Conservation (phyloP, 2,888 invertebrate species). For the Automeris io region DNA sequence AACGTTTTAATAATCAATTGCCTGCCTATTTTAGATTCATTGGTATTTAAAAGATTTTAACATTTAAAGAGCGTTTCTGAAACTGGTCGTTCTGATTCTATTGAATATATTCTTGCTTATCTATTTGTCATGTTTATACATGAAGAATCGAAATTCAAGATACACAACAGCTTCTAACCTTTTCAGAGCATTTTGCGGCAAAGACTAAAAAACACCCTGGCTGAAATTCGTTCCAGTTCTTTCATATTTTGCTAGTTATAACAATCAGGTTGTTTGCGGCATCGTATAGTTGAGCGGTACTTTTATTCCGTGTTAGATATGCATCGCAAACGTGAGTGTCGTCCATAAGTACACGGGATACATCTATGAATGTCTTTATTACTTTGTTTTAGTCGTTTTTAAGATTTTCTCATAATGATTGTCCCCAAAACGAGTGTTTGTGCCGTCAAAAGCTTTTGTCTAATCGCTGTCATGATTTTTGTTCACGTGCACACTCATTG, state of each 20-base stretch:
- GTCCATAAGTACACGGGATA: slow-evolving; percentile 68
- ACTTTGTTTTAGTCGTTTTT: slow-evolving; percentile 72
- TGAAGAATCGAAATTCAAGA: too few relatives aligned
- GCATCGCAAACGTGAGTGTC: slow-evolving; percentile 73
- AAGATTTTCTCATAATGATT: slow-evolving; percentile 78
- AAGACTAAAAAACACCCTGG: slow-evolving; percentile 4
- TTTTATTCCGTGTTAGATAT: slow-evolving; percentile 72
- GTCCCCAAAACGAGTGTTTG: slow-evolving; percentile 71
- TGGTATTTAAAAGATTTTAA: too few relatives aligned
- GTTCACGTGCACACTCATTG: slow-evolving; percentile 43
- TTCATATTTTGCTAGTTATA: slow-evolving; percentile 46
- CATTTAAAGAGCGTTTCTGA: too few relatives aligned
- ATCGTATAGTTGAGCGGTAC: slow-evolving; percentile 66
- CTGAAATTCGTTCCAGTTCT: slow-evolving; percentile 10
- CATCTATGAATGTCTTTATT: slow-evolving; percentile 77
- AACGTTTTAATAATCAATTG: too few relatives aligned
- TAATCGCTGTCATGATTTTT: slow-evolving; percentile 63
- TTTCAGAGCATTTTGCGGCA: not conserved
- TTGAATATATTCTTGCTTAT: too few relatives aligned
- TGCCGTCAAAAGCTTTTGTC: slow-evolving; percentile 73
- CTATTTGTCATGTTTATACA: too few relatives aligned
- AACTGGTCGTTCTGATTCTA: too few relatives aligned
- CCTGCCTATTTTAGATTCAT: too few relatives aligned
- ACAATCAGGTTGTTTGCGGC: slow-evolving; percentile 60
- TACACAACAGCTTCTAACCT: not conserved